These are phyloP conservation scores for Popillia japonica DNA, from an alignment of 1,140 invertebrate species.

Conservation along the genomic window DNA sequence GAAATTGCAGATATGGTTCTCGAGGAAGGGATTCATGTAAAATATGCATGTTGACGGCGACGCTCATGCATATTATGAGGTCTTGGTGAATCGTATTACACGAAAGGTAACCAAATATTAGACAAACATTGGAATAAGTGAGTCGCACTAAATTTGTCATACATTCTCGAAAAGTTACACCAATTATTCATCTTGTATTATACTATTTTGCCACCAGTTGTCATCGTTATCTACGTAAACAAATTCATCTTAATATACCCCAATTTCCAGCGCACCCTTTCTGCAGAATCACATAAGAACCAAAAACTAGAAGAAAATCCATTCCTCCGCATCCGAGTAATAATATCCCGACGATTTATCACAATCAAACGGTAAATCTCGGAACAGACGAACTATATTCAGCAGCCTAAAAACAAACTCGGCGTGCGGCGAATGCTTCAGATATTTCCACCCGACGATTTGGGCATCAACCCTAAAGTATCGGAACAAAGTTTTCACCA, in stretches of 20 bases:
- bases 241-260: slow-evolving; percentile 23
- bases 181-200: neutral
- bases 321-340: slow-evolving; percentile 16
- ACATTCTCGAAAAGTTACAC: neutral
- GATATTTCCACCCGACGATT: neutral
- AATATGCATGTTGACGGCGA: too few relatives aligned
- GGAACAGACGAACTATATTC: slow-evolving; percentile 4
- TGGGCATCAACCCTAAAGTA: neutral
- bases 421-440: neutral
- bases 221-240: neutral
- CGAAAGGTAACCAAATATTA: too few relatives aligned
- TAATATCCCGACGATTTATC: slow-evolving; percentile 26
- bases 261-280: neutral
- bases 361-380: slow-evolving; percentile 27
- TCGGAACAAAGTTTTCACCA: neutral
- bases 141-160: too few relatives aligned
- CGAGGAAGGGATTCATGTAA: too few relatives aligned
- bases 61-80: too few relatives aligned
- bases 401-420: slow-evolving; percentile 11
- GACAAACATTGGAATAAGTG: too few relatives aligned
- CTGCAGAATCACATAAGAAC: neutral
- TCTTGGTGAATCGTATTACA: too few relatives aligned
- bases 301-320: neutral
- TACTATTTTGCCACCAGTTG: neutral
- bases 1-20: too few relatives aligned